Evolutionary conservation across 2,888 invertebrate species (phyloP), one percentile per base, ranked within the genome.

Genomic region (Cactoblastis cactorum): DNA sequence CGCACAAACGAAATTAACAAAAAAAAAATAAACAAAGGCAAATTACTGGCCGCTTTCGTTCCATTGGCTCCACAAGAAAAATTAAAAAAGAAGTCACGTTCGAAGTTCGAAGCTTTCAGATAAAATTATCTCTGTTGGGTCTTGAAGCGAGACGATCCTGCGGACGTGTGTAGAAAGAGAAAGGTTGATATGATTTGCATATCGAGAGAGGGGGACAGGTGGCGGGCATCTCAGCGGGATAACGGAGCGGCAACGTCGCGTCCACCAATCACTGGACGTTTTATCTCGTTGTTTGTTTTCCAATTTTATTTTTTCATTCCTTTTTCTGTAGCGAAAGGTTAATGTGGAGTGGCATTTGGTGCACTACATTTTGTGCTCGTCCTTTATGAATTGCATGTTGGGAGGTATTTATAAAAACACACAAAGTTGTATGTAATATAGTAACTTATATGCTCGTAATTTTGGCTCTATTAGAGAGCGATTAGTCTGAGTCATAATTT

Each of bases 101-200:
- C 80, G 72, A 80, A 83, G 74, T 54, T 56, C 55, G 67, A 74
- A 86, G 85, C 83, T 83, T 78, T 74, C 77, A 80, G 83, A 82
- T 82, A 76, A 82, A 83, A 83, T 84, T 82, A 86, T 88, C 88
- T 88, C 83, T 73, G 84, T 83, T 87, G 75, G 80, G 87, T 86
- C 88, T 85, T 84, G 63, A 85, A 87, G 83, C 85, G 83, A 80
- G 75, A 86, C 88, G 79, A 84, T 87, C 83, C 80, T 86, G 85
- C 82, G 78, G 81, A 84, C 80, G 71, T 74, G 66, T 65, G 54
- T 62, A 61, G 75, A 83, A 57, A 62, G 76, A 63, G 82, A 81
- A 11, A 56, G 62, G 14, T 0, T 49, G 61, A 69, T 33, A 47
- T 39, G 61, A 69, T 33, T 47, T 41, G 48, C 55, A 57, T 56